Conservation (phyloP, 2,113 vertebrate species). For the Myxocyprinus asiaticus region DNA sequence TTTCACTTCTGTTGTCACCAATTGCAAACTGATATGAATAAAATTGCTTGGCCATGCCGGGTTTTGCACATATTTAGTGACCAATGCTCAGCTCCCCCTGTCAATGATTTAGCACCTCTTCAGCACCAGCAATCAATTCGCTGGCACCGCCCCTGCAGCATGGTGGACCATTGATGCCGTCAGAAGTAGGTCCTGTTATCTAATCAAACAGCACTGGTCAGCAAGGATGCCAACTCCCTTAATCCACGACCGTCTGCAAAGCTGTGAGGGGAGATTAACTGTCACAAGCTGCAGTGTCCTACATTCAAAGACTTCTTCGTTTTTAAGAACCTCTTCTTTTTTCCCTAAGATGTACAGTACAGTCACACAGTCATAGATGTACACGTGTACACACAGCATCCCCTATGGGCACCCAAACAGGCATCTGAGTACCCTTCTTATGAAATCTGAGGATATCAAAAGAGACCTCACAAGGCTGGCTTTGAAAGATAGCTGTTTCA, state of each 20-base stretch:
- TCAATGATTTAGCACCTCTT: too few relatives aligned
- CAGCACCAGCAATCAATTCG: too few relatives aligned
- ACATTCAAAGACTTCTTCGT: conserved; percentile 73
- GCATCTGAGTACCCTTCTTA: conserved; percentile 71
- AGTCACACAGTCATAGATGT: conserved; percentile 45
- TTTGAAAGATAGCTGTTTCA: conserved; percentile 73
- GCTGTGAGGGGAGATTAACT: conserved; percentile 73
- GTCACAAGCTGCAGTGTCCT: conserved; percentile 68
- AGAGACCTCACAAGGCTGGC: conserved; percentile 73
- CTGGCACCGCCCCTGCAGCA: conserved; percentile 56
- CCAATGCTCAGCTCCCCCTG: too few relatives aligned
- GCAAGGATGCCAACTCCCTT: conserved; percentile 73
- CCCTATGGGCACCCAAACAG: conserved; percentile 60
- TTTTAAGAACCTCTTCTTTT: conserved; percentile 52
- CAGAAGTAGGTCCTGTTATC: conserved; percentile 74
- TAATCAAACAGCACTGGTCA: conserved; percentile 79
- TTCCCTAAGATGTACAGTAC: conserved; percentile 62
- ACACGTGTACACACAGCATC: not conserved
- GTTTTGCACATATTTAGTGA: too few relatives aligned
- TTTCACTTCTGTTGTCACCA: too few relatives aligned
- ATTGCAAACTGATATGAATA: too few relatives aligned
- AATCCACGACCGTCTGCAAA: conserved; percentile 74
- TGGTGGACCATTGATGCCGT: conserved; percentile 69
- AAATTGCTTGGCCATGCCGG: too few relatives aligned
- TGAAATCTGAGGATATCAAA: conserved; percentile 72